phyloP scores from a whole-genome alignment of 2,888 invertebrate genomes.

The Venustoraphidia nigricollis region DNA sequence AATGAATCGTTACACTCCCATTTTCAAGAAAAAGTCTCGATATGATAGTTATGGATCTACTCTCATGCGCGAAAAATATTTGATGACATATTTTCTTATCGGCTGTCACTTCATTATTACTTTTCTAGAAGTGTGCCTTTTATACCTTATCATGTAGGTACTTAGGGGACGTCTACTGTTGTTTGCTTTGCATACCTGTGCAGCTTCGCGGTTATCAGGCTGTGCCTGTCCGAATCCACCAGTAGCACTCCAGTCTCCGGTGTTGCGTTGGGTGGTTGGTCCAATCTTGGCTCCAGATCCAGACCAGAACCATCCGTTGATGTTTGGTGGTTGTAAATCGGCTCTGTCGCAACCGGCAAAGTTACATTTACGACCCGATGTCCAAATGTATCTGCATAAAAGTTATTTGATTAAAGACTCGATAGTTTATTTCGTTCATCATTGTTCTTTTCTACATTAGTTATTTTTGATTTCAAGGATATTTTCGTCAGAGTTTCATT shows the following conservation, averaged over 20 bases:
- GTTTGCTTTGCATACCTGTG: slow-evolving; percentile 41
- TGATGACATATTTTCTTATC: too few species aligned
- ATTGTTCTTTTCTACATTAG: too few species aligned
- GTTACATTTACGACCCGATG: slow-evolving; percentile 82
- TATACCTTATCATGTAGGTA: neutral
- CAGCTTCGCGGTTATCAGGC: slow-evolving; percentile 81
- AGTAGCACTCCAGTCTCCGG: slow-evolving; percentile 80
- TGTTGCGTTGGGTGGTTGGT: slow-evolving; percentile 72
- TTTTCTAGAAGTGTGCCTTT: neutral
- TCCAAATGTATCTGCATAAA: slow-evolving; percentile 57
- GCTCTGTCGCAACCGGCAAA: slow-evolving; percentile 77
- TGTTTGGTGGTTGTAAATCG: slow-evolving; percentile 70
- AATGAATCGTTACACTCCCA: too few species aligned
- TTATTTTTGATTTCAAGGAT: too few species aligned
- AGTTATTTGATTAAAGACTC: slow-evolving; percentile 10
- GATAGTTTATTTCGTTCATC: too few species aligned
- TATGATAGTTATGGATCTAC: too few species aligned
- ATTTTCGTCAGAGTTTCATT: too few species aligned
- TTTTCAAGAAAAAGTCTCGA: too few species aligned
- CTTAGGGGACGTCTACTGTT: too few species aligned
- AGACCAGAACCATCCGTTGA: slow-evolving; percentile 90
- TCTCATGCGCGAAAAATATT: too few species aligned
- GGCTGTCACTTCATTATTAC: neutral
- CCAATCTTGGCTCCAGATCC: slow-evolving; percentile 86
- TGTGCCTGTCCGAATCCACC: slow-evolving; percentile 79